Evolutionary conservation across 2,888 invertebrate species (phyloP), one percentile per base, ranked within the genome.

Genomic region (Azorinus chamasolen): DNA sequence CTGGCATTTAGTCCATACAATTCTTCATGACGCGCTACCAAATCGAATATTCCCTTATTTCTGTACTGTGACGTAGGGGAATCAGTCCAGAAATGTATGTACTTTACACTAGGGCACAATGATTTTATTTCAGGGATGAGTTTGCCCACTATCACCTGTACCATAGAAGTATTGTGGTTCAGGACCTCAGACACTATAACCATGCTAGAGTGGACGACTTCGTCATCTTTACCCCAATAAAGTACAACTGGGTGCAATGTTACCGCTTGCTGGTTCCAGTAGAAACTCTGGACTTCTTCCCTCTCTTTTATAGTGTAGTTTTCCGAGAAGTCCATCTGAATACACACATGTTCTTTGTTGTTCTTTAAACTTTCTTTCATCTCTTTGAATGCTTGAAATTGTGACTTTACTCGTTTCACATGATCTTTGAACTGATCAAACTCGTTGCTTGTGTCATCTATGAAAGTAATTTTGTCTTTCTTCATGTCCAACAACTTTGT

Each of bases 271-370:
- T 4, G 27, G 54, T 54, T 54, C 54, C 54, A 54, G n/a, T 54
- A 32, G 10, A 32, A 24, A n/a, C 63, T 63, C 25, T 63, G 63
- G 4, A 63, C 53, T 41, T 63, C 53, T 27, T 63, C 53, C 20
- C 22, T 20, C 51, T 69, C 69, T 32, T 54, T 69, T 22, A 69
- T 20, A 53, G 50, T 55, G 16, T 57, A 57, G 32, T 62, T 62
- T 48, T 57, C 62, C 8, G 55, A 32, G 16, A 62, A 70, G 39
- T 70, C 69, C 69, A 62, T 70, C n/a, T 70, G 69, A 14, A 61
- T 45, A n/a, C 53, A 70, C 1, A 68, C 68, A 43, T 68, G 68
- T 5, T 59, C 53, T 18, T 53, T 53, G 2, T 59, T 61, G 14
- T 63, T 24, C 18, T 24, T 46, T 1, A 70, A 24, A 48, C 50